These are phyloP conservation scores for Sciurus vulgaris DNA, from an alignment of 2,797 vertebrate species.

Conservation along the genomic window DNA sequence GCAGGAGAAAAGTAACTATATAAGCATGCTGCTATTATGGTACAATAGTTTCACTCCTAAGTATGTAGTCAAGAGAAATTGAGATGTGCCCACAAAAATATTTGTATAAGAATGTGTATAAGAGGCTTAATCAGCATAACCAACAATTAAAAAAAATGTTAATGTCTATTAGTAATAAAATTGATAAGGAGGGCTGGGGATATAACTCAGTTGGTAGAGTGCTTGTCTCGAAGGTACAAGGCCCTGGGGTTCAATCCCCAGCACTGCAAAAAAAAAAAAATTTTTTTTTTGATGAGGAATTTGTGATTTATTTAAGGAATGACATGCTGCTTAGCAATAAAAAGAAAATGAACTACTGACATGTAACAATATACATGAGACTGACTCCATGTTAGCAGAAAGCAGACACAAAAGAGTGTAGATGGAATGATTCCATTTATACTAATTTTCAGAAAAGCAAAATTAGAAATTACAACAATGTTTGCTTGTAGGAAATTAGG, in stretches of 20 bases:
- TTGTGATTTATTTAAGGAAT: neutral
- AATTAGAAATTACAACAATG: neutral
- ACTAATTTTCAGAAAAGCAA: neutral
- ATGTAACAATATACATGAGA: neutral
- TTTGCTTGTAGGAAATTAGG: neutral
- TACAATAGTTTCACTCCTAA: neutral
- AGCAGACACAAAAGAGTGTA: neutral
- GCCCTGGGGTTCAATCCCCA: too few species aligned
- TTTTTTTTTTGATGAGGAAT: neutral
- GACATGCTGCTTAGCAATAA: neutral
- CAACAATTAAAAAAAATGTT: neutral
- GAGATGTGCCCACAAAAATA: neutral
- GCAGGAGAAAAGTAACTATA: neutral
- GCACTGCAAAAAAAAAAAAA: too few species aligned
- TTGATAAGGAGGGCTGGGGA: neutral
- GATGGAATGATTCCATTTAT: neutral
- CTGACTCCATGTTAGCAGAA: neutral
- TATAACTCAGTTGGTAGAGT: too few species aligned
- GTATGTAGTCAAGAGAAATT: neutral
- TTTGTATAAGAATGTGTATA: neutral
- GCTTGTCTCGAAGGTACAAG: too few species aligned
- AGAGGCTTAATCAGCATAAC: constrained; percentile 30
- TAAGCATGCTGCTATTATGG: neutral
- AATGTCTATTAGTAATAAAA: neutral
- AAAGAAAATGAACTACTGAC: neutral